Percentiles rank a stretch among this genome's conserved stretches.
Evolutionary conservation across 2,113 vertebrate genomes (phyloP).

Genomic region (Sorex fumeus): DNA sequence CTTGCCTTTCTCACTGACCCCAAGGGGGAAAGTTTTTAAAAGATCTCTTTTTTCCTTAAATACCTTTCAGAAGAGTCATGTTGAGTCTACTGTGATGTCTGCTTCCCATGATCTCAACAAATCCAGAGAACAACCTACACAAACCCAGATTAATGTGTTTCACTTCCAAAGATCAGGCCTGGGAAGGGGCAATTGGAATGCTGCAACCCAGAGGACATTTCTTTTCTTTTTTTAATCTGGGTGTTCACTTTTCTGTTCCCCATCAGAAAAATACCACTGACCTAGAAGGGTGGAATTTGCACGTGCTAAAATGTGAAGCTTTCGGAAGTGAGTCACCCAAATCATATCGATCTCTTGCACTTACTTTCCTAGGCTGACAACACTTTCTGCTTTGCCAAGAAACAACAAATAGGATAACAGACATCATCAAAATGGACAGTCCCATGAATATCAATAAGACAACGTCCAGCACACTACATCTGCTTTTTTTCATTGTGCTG

Average conservation of each 20-base stretch:
- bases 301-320: not conserved
- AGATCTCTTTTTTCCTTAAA: slow-evolving; percentile 64
- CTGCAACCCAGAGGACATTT: not conserved
- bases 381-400: slow-evolving; percentile 29
- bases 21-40: not conserved
- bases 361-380: slow-evolving; percentile 27
- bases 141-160: slow-evolving; percentile 42
- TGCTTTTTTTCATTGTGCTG: not conserved
- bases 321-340: not conserved
- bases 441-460: not conserved
- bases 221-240: slow-evolving; percentile 26
- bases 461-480: not conserved
- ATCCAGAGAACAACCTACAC: not conserved
- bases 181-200: not conserved
- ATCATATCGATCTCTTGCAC: not conserved
- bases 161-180: not conserved
- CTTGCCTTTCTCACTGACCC: slow-evolving; percentile 29
- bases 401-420: not conserved
- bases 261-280: not conserved
- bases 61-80: slow-evolving; percentile 48
- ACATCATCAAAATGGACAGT: not conserved
- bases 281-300: not conserved
- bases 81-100: slow-evolving; percentile 23
- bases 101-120: not conserved
- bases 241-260: not conserved